A percentile compares a stretch with the other conserved stretches of the same genome.
Evolutionary conservation across 2,888 invertebrate species (phyloP).

Genomic region (Conomelus anceps): DNA sequence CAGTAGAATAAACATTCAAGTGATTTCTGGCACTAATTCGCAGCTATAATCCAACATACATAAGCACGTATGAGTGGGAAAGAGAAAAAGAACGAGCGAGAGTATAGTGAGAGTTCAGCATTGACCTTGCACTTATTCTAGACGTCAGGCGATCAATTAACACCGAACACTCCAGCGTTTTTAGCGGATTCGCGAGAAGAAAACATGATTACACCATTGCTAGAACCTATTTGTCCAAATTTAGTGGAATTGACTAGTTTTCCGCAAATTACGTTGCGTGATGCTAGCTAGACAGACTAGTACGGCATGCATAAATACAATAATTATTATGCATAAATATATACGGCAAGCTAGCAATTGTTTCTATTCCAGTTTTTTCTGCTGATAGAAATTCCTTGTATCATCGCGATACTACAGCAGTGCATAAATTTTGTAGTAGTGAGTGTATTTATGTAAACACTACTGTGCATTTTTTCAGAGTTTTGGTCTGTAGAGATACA

Average conservation of each 20-base stretch:
- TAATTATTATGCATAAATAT: neutral
- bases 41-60: neutral
- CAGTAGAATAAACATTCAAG: neutral
- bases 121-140: neutral
- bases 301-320: neutral
- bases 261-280: neutral
- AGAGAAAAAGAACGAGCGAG: conserved; percentile 21
- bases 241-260: neutral
- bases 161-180: neutral
- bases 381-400: neutral
- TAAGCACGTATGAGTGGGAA: conserved; percentile 1
- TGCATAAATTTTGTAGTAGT: too few species aligned
- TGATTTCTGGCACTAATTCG: neutral
- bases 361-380: neutral
- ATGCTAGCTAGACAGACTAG: neutral
- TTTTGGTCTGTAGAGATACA: too few species aligned
- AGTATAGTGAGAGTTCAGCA: neutral
- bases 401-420: too few species aligned
- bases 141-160: neutral
- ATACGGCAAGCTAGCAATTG: neutral
- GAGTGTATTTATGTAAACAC: neutral
- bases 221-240: neutral
- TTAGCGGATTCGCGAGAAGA: neutral
- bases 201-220: neutral
- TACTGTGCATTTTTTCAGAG: too few species aligned